Base-by-base conservation (phyloP, 2,113 vertebrate species). In the Dipodomys merriami region DNA sequence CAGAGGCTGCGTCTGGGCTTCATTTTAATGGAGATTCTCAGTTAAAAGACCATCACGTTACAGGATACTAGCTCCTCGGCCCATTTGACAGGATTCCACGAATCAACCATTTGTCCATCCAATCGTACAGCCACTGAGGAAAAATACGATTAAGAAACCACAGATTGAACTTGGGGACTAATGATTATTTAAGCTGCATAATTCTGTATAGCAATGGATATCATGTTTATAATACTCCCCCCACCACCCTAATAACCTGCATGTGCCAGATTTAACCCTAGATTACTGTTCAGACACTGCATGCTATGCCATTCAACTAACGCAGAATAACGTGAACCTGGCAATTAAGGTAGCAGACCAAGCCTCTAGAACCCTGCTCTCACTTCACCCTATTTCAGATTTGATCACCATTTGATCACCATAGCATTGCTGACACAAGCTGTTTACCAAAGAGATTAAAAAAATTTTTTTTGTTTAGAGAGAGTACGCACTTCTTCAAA, bases 361-460 rank as follows among this genome's bases (percentile, higher is more conserved):
- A 49, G 91, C 76, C 82, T 19, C 90, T 2, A 25, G 91, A 80
- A 57, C 71, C 86, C 91, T 46, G n/a, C 90, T 91, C 95, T 96
- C 94, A 89, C 95, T 96, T 97, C 94, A 96, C 97, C 93, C 11
- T 94, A 71, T 81, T 92, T 95, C 97, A 96, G 93, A 97, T 95
- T 81, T 81, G 93, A 97, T 98, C 95, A 85, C 96, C 96, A 93
- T 97, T 96, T 97, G 97, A 96, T 97, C 93, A 90, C 97, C 87
- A 96, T 96, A 85, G 79, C 94, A 78, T 91, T 94, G 89, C 97
- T 95, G 97, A 98, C 96, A 97, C 96, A 97, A 97, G 97, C 97
- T 96, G 97, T 98, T 97, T 97, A 97, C 97, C 96, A 97, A 95
- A 96, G 97, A 97, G 95, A 97, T 98, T 93, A 97, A 95, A 97